These are phyloP conservation scores for Rhinopomastus cyanomelas DNA, from an alignment of 2,113 vertebrate species.

Conservation along the genomic window DNA sequence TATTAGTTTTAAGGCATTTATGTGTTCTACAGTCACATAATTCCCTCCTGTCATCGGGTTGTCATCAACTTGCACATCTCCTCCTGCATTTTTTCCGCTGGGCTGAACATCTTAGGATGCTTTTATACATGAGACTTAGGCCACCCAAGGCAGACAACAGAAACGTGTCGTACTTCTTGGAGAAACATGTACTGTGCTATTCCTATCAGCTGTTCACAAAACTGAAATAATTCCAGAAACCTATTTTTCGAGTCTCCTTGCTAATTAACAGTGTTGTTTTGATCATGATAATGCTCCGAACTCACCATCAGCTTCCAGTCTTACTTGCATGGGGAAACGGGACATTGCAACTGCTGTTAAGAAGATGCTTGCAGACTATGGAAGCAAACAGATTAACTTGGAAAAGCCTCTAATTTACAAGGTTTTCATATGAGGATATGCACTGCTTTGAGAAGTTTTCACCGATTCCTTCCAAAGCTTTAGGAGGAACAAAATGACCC, in stretches of 20 bases:
- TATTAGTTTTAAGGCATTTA: constrained; percentile 14
- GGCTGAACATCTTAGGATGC: background rate
- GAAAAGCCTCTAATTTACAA: background rate
- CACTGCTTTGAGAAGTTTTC: background rate
- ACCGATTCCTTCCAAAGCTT: background rate
- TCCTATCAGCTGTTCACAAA: background rate
- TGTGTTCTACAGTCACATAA: background rate
- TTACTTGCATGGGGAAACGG: background rate
- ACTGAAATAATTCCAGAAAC: background rate
- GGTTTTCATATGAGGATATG: background rate
- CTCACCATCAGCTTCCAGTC: background rate
- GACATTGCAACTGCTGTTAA: background rate
- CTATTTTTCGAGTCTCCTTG: background rate
- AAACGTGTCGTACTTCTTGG: background rate
- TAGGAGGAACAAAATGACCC: background rate
- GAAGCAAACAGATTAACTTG: background rate
- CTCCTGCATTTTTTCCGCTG: background rate
- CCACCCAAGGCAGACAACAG: background rate
- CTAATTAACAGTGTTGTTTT: background rate
- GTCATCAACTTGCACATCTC: background rate
- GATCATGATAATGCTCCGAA: background rate
- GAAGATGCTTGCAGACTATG: background rate
- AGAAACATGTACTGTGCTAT: background rate
- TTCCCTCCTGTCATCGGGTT: background rate
- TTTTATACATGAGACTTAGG: background rate